phyloP scores from a whole-genome alignment of 2,888 invertebrate species.

The Phortica magna region DNA sequence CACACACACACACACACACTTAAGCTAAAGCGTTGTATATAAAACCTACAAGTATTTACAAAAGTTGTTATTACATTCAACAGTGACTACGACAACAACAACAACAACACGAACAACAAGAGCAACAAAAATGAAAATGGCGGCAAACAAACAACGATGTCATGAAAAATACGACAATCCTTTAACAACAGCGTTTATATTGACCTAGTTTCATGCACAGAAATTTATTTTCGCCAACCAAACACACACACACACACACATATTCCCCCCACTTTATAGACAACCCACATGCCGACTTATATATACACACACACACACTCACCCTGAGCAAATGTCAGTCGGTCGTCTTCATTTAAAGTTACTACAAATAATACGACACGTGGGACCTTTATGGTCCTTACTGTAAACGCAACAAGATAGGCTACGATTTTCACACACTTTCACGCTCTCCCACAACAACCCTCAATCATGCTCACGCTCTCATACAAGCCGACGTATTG shows the following conservation, averaged over 20 bases:
- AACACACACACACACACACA: constrained; percentile 1
- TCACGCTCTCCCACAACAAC: not conserved
- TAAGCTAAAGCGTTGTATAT: too few relatives aligned
- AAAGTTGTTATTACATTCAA: not conserved
- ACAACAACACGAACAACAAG: too few relatives aligned
- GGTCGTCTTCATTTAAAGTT: constrained; percentile 49
- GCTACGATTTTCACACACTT: not conserved
- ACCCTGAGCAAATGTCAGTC: constrained; percentile 38
- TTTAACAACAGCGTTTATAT: constrained; percentile 61
- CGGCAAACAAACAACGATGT: not conserved
- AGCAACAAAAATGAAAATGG: not conserved
- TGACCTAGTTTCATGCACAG: constrained; percentile 63
- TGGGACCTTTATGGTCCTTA: constrained; percentile 52
- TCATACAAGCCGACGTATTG: constrained; percentile 46
- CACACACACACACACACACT: too few relatives aligned
- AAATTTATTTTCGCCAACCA: not conserved
- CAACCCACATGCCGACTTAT: not conserved
- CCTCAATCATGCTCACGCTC: not conserved
- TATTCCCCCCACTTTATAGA: not conserved
- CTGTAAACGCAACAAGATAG: not conserved
- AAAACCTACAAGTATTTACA: not conserved
- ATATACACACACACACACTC: constrained; percentile 11
- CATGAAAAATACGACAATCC: constrained; percentile 48
- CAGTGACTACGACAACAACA: not conserved
- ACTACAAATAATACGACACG: constrained; percentile 62